Percentiles rank a stretch among this genome's conserved stretches.
These are phyloP conservation scores for Caenorhabditis sp. DNA, from an alignment of 2,888 invertebrate genomes.

Conservation along the genomic window DNA sequence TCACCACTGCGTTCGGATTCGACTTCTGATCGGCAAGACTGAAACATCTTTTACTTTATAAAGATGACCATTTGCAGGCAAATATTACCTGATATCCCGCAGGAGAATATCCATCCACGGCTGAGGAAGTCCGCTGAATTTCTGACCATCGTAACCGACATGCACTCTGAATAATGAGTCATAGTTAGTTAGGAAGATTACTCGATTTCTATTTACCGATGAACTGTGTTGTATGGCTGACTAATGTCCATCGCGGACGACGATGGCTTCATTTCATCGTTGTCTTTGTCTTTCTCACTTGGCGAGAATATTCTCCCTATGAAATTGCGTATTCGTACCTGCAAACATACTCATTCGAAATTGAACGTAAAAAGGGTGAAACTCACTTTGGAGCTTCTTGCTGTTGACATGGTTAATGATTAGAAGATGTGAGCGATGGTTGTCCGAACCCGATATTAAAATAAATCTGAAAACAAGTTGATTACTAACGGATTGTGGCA, in stretches of 20 bases:
- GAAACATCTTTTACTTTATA: slow-evolving; percentile 56
- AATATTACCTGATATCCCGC: slow-evolving; percentile 78
- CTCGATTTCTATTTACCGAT: slow-evolving; percentile 57
- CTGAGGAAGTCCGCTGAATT: slow-evolving; percentile 82
- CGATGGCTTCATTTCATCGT: slow-evolving; percentile 66
- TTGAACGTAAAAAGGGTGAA: neutral
- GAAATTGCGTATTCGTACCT: slow-evolving; percentile 75
- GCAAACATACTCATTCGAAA: slow-evolving; percentile 23
- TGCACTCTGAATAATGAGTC: slow-evolving; percentile 69
- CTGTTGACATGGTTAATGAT: slow-evolving; percentile 63
- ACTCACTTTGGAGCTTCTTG: slow-evolving; percentile 62
- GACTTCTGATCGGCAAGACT: slow-evolving; percentile 87
- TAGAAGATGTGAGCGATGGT: slow-evolving; percentile 38
- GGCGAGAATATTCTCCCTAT: slow-evolving; percentile 76
- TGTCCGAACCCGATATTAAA: slow-evolving; percentile 52
- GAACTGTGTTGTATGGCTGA: slow-evolving; percentile 81
- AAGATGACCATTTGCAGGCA: neutral
- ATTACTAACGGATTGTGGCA: slow-evolving; percentile 9
- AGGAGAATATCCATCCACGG: slow-evolving; percentile 82
- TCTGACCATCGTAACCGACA: slow-evolving; percentile 82
- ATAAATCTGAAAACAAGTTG: slow-evolving; percentile 36
- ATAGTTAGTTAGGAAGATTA: neutral
- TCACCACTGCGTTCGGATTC: slow-evolving; percentile 89
- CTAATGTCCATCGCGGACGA: slow-evolving; percentile 78
- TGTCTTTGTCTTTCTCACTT: slow-evolving; percentile 68